Percentiles rank a stretch among this genome's conserved stretches.
These are phyloP conservation scores for Stichodactyla helianthus DNA, from an alignment of 64 coral and sea anemone species.

Conservation along the genomic window DNA sequence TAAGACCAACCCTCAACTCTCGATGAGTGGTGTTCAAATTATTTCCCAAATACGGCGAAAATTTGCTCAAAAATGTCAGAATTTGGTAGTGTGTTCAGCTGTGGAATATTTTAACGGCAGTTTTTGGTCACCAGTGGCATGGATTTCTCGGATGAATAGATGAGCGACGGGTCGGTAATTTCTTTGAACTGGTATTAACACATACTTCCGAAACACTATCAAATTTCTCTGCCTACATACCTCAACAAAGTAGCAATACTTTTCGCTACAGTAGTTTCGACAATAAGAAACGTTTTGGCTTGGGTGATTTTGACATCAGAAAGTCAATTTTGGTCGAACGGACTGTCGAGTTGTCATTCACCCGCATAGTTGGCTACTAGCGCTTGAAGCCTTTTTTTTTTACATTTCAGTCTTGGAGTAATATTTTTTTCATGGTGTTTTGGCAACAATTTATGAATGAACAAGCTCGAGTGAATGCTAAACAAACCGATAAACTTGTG, in stretches of 20 bases:
- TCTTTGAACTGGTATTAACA: slow-evolving; percentile 11
- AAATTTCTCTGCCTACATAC: not conserved
- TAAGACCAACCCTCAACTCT: not conserved
- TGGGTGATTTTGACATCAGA: not conserved
- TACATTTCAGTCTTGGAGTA: too few relatives aligned
- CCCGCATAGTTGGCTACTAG: not conserved
- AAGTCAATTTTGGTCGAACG: not conserved
- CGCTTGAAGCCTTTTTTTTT: not conserved
- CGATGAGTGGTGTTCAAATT: not conserved
- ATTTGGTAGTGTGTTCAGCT: not conserved
- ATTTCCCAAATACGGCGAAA: not conserved
- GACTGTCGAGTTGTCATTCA: not conserved
- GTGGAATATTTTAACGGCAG: not conserved
- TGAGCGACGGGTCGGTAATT: not conserved
- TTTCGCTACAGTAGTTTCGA: not conserved
- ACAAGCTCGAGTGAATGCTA: not conserved
- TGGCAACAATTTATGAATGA: not conserved
- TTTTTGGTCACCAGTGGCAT: not conserved
- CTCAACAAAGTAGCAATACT: not conserved
- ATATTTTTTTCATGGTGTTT: not conserved
- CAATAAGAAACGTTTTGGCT: not conserved
- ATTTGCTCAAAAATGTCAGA: not conserved
- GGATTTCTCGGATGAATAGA: slow-evolving; percentile 2
- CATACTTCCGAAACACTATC: not conserved
- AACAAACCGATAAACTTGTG: not conserved